Conservation (phyloP, 2,888 invertebrate species). For the Yponomeuta evonymella region DNA sequence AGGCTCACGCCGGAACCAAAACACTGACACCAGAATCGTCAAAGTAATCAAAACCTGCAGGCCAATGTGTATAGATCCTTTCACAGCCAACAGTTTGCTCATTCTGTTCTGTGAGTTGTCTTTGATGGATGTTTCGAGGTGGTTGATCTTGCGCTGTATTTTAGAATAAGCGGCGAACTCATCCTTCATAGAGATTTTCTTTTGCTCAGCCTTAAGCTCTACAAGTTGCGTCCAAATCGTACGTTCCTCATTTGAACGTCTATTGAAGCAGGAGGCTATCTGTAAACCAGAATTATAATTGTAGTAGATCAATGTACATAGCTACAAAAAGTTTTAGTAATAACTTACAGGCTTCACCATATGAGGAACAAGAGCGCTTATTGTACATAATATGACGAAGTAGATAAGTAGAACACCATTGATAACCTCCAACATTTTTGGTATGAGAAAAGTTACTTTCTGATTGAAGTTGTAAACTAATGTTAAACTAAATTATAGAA, state of each 20-base stretch:
- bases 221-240: constrained; percentile 52
- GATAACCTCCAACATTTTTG: constrained; percentile 59
- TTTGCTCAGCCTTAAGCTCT: constrained; percentile 64
- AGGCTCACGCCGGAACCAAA: constrained; percentile 63
- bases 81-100: constrained; percentile 54
- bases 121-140: constrained; percentile 64
- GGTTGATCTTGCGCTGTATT: constrained; percentile 74
- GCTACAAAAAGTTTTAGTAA: neutral
- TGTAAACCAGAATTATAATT: constrained; percentile 35
- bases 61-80: constrained; percentile 49
- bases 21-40: constrained; percentile 49
- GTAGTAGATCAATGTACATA: no score
- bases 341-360: constrained; percentile 70
- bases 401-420: constrained; percentile 64
- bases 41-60: constrained; percentile 51
- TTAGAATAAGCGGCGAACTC: constrained; percentile 78
- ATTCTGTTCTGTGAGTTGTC: constrained; percentile 53
- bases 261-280: constrained; percentile 67
- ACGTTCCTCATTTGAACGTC: constrained; percentile 61
- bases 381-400: constrained; percentile 60
- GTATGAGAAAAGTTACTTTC: neutral
- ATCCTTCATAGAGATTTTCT: constrained; percentile 71
- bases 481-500: no score
- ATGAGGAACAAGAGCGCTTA: constrained; percentile 61
- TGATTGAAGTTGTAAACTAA: no score